Percentiles rank a stretch among this genome's conserved stretches.
Conservation (phyloP, 2,797 vertebrate species). For the Microctenopoma lineatum region DNA sequence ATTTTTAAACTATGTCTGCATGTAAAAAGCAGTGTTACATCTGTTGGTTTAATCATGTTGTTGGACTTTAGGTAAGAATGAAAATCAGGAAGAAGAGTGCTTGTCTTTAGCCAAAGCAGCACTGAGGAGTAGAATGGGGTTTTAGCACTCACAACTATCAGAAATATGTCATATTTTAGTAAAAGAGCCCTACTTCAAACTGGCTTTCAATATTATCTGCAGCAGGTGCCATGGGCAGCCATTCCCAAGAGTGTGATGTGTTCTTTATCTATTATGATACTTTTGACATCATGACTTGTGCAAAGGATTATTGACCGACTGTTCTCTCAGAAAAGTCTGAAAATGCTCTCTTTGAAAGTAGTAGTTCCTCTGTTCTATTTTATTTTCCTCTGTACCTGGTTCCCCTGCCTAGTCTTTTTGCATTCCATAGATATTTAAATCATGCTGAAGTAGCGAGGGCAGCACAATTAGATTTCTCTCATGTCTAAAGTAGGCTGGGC, state of each 20-base stretch:
- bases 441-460: conserved; percentile 32
- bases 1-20: not conserved
- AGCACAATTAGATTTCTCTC: conserved; percentile 58
- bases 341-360: conserved; percentile 54
- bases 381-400: conserved; percentile 31
- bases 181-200: conserved; percentile 53
- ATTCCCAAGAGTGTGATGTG: conserved; percentile 39
- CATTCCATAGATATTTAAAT: conserved; percentile 52
- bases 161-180: conserved; percentile 52
- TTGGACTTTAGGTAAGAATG: conserved; percentile 20
- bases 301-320: conserved; percentile 69
- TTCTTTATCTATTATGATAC: conserved; percentile 63
- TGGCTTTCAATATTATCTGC: conserved; percentile 59
- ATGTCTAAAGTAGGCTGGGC: conserved; percentile 57
- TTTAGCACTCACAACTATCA: conserved; percentile 35
- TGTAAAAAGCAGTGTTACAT: no score
- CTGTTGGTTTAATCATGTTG: not conserved
- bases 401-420: conserved; percentile 28
- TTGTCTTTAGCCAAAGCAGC: conserved; percentile 21
- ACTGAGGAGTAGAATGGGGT: conserved; percentile 19
- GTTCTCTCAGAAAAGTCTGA: conserved; percentile 55
- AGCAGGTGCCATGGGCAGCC: conserved; percentile 34
- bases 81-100: conserved; percentile 15
- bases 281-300: conserved; percentile 59
- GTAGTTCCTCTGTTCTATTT: conserved; percentile 26